Evolutionary conservation across 53 echinoderm and acorn worm genomes (phyloP), one percentile per base, ranked within the genome.

Genomic region (Henricia sp.): DNA sequence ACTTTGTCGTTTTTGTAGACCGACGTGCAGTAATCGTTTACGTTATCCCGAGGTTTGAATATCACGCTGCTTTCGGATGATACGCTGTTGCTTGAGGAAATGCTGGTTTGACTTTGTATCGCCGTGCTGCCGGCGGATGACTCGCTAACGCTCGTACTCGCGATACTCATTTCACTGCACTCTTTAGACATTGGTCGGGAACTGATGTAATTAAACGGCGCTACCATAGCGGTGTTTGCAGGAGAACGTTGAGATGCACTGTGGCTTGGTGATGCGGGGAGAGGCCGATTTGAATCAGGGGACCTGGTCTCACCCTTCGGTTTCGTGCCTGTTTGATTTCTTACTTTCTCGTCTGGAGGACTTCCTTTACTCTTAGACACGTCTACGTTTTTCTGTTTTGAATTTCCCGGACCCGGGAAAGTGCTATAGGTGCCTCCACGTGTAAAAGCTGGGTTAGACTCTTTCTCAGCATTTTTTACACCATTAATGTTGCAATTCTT

Each of bases 1-100:
- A 91, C 99, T 76, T 92, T 94, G 76, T 99, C 92, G n/a, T 99
- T 94, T 46, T 90, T 94, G 70, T 99, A 94, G 35, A 91, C 93
- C 4, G 99, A 89, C 2, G 99, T 99, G 56, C 94, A 94, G 50
- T 95, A 90, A 48, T 94, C 97, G 20, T 95, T 93, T 56, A 69
- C 88, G 17, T 90, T 85, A n/a, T 87, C 82, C 52, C 80, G 63
- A 3, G 94, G 99, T 72, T 88, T 92, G 64, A 82, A 92, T 40
- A 99, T 88, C 32, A 99, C 99, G 19, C 99, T 99, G 82, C 84
- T 90, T 35, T 99, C 99, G 3, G 99, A 99, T 0, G 92, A 93
- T 51, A 93, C 82, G 53, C 95, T 95, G 35, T 89, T 94, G 40
- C 77, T 86, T 2, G 94, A 94, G 2, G 99, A 94, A 32, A 99